A percentile compares a stretch with the other conserved stretches of the same genome.
Conservation (phyloP, 2,888 invertebrate genomes). For the Matsumyia berberina region DNA sequence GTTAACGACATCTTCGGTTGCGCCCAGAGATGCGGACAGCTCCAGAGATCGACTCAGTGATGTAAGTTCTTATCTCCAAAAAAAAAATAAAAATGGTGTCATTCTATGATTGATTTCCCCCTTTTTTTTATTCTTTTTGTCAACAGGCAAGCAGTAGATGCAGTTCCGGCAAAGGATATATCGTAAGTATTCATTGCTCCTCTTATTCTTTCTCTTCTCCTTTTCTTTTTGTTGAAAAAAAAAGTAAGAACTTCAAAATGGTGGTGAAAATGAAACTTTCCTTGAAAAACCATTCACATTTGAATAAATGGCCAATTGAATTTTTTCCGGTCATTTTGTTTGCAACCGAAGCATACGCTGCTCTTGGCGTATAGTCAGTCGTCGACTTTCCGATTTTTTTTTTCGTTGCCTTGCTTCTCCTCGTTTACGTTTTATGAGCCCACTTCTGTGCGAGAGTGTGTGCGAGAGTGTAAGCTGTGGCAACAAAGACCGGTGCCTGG, state of each 20-base stretch:
- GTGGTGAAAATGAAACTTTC: constrained; percentile 63
- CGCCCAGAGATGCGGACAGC: constrained; percentile 91
- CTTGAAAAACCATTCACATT: constrained; percentile 68
- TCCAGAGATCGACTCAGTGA: constrained; percentile 93
- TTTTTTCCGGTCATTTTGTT: constrained; percentile 73
- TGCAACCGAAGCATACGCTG: constrained; percentile 64
- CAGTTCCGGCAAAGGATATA: constrained; percentile 97
- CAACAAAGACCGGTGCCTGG: neutral
- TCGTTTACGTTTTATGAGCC: constrained; percentile 45
- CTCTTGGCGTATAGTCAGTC: neutral
- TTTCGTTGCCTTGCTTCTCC: no score
- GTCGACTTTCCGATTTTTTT: constrained; percentile 15
- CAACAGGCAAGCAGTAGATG: constrained; percentile 92
- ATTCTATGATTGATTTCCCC: constrained; percentile 40
- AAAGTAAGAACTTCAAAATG: constrained; percentile 54
- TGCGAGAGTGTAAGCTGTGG: constrained; percentile 6
- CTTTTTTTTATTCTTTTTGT: constrained; percentile 84
- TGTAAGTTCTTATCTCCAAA: constrained; percentile 85
- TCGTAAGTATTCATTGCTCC: constrained; percentile 88
- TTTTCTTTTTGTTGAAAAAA: neutral
- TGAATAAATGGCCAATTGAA: constrained; percentile 76
- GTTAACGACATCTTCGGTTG: constrained; percentile 90
- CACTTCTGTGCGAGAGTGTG: constrained; percentile 1
- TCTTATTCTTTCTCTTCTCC: neutral
- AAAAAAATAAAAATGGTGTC: neutral